These are phyloP conservation scores for Cebus imitator DNA, from an alignment of 2,113 vertebrate genomes.

Conservation along the genomic window DNA sequence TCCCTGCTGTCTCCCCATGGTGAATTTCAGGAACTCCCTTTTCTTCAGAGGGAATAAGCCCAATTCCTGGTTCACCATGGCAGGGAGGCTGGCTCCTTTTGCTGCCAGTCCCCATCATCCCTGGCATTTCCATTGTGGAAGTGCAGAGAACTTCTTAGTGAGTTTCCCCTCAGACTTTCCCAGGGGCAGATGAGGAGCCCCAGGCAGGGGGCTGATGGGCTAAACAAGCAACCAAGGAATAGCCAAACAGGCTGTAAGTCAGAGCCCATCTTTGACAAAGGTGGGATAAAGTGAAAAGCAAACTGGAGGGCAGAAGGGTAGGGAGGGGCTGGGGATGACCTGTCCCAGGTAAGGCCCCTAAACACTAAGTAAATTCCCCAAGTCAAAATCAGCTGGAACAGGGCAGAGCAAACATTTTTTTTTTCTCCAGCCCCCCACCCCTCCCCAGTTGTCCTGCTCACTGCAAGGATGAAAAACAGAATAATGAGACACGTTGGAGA, in stretches of 20 bases:
- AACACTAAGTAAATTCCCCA: conserved; percentile 62
- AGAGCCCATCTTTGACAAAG: conserved; percentile 55
- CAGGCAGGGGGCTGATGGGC: conserved; percentile 55
- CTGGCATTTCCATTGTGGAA: conserved; percentile 5
- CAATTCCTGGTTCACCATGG: not conserved
- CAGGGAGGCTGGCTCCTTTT: not conserved
- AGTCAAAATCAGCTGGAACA: not conserved
- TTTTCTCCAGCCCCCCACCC: not conserved
- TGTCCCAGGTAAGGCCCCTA: conserved; percentile 44
- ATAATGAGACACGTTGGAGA: conserved; percentile 55
- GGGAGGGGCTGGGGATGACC: not conserved
- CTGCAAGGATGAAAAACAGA: conserved; percentile 71
- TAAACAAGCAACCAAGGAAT: not conserved
- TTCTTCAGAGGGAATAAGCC: not conserved
- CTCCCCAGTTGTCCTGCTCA: conserved; percentile 29
- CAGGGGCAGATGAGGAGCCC: not conserved
- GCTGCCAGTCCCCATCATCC: not conserved
- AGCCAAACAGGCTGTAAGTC: not conserved
- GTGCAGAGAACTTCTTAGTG: not conserved
- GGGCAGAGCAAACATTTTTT: conserved; percentile 33
- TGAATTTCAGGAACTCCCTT: not conserved
- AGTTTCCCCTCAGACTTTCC: not conserved
- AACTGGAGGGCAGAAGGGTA: not conserved
- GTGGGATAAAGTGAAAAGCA: not conserved
- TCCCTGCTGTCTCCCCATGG: not conserved